These are phyloP conservation scores for Lepidurus arcticus DNA, from an alignment of 1,140 invertebrate species.

Conservation along the genomic window DNA sequence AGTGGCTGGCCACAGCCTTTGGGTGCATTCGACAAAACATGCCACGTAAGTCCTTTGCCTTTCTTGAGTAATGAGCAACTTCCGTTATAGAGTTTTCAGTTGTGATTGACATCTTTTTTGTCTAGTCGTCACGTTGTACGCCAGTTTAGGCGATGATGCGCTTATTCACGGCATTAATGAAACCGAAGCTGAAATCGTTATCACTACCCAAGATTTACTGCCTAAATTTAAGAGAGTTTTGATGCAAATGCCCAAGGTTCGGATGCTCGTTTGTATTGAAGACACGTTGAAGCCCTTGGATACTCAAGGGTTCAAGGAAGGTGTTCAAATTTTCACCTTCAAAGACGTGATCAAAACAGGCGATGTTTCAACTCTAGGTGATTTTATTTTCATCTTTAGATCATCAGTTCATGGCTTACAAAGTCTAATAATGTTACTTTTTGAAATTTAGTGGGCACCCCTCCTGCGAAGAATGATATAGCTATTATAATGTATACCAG, in stretches of 20 bases:
- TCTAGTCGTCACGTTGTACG: slow-evolving; percentile 89
- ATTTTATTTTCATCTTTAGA: slow-evolving; percentile 38
- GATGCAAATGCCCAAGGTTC: slow-evolving; percentile 58
- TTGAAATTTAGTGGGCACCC: slow-evolving; percentile 44
- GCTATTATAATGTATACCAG: slow-evolving; percentile 97
- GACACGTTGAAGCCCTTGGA: slow-evolving; percentile 37
- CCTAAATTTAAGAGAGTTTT: slow-evolving; percentile 80
- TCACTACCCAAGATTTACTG: slow-evolving; percentile 80
- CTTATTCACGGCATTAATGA: slow-evolving; percentile 93
- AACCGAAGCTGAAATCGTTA: slow-evolving; percentile 84
- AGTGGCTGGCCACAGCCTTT: slow-evolving; percentile 94
- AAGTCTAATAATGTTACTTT: neutral
- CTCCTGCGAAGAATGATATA: slow-evolving; percentile 64
- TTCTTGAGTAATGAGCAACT: neutral
- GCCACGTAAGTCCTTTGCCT: slow-evolving; percentile 52
- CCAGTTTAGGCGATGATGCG: slow-evolving; percentile 92
- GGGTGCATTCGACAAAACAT: slow-evolving; percentile 89
- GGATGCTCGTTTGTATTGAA: slow-evolving; percentile 32
- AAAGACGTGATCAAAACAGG: slow-evolving; percentile 52
- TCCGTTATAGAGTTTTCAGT: slow-evolving; percentile 23
- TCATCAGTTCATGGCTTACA: slow-evolving; percentile 38
- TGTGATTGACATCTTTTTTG: slow-evolving; percentile 39
- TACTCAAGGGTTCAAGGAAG: slow-evolving; percentile 49
- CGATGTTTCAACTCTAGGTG: slow-evolving; percentile 46
- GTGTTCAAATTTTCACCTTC: slow-evolving; percentile 60